Conservation (phyloP, 1,140 invertebrate species). For the Halesus radiatus region DNA sequence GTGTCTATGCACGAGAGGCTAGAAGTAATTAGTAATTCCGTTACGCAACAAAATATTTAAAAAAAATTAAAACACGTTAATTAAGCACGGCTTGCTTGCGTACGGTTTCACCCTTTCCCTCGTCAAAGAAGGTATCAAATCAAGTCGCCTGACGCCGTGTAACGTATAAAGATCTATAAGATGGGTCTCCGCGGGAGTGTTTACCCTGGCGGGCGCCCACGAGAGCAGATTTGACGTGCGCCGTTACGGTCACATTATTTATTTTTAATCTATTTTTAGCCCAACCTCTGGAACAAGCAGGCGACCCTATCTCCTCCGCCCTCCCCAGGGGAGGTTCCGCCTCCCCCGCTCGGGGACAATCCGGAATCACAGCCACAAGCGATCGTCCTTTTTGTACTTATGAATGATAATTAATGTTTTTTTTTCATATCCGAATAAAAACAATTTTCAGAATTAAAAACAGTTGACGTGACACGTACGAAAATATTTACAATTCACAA, state of each 20-base stretch:
- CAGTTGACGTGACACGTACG: not conserved
- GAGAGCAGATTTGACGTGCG: slow-evolving; percentile 2
- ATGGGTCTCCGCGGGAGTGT: too few species aligned
- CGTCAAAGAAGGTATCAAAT: not conserved
- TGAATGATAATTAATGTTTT: slow-evolving; percentile 31
- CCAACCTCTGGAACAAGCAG: not conserved
- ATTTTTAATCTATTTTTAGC: slow-evolving; percentile 37
- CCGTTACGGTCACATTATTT: slow-evolving; percentile 28
- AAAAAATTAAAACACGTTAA: too few species aligned
- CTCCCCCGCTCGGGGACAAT: not conserved
- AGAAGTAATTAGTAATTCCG: too few species aligned
- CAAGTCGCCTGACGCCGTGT: not conserved
- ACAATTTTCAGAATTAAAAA: not conserved
- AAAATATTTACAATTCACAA: slow-evolving; percentile 17
- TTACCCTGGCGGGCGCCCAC: not conserved
- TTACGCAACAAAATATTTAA: too few species aligned
- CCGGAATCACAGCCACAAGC: not conserved
- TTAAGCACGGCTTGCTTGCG: too few species aligned
- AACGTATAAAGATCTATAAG: too few species aligned
- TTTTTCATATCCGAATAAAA: slow-evolving; percentile 25
- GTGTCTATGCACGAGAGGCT: too few species aligned
- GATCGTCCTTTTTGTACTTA: slow-evolving; percentile 13
- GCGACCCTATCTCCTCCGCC: not conserved
- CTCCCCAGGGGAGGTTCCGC: not conserved
- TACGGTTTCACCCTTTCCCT: not conserved